phyloP scores from a whole-genome alignment of 1,140 invertebrate species.

The Pseudomyrmex pallidus region DNA sequence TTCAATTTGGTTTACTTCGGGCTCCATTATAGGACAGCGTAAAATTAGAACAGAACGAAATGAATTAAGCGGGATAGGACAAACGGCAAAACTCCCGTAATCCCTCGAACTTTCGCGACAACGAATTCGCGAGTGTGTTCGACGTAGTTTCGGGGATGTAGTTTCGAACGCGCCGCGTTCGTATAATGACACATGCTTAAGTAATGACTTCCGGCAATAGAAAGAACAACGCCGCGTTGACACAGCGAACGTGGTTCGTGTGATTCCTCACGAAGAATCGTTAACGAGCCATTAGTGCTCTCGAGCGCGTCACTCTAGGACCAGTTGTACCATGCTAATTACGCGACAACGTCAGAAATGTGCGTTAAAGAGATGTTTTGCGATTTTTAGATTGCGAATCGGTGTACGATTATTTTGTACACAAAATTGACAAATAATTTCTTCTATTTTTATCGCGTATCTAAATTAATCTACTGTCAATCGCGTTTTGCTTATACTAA shows the following conservation, averaged over 20 bases:
- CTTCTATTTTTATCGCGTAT: too few relatives aligned
- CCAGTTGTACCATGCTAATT: slow-evolving; percentile 61
- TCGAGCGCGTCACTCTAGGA: slow-evolving; percentile 58
- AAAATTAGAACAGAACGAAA: slow-evolving; percentile 40
- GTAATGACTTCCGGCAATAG: background rate
- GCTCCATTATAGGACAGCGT: slow-evolving; percentile 15
- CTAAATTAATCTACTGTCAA: too few relatives aligned
- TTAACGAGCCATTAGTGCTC: slow-evolving; percentile 76
- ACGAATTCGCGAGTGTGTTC: background rate
- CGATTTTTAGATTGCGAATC: background rate
- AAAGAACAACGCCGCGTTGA: slow-evolving; percentile 61
- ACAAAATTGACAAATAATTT: too few relatives aligned
- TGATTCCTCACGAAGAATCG: slow-evolving; percentile 66
- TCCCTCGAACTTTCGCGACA: background rate
- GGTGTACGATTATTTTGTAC: too few relatives aligned
- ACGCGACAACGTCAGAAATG: slow-evolving; percentile 46
- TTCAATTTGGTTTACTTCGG: slow-evolving; percentile 19
- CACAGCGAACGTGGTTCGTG: slow-evolving; percentile 72
- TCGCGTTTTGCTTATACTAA: too few relatives aligned
- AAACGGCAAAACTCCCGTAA: background rate
- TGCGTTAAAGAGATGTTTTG: background rate
- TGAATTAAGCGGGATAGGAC: slow-evolving; percentile 45
- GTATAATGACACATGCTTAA: background rate
- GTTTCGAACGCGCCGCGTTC: background rate
- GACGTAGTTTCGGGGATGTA: background rate